Base-by-base conservation (phyloP, 2,797 vertebrate genomes). In the Ptychobarbus kaznakovi region DNA sequence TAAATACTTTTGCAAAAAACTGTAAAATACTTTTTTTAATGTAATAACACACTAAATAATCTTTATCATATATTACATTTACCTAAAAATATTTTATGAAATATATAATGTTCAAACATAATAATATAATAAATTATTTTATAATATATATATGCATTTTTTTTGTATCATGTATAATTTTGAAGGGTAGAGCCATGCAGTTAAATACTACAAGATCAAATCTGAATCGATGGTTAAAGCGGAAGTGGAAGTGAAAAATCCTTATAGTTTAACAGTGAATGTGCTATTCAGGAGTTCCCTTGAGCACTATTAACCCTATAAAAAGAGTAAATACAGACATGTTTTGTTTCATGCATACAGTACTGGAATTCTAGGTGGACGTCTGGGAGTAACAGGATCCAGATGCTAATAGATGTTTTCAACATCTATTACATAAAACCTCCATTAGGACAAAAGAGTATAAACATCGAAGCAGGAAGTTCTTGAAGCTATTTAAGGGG, bases 381-480 rank as follows among this genome's bases (percentile, higher is more conserved):
- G 4, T 78, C 58, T 40, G 13, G 32, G 32, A 66, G 73, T 40
- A 68, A 82, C 46, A 16, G 25, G 51, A 83, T 77, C 22, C 82
- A 77, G 63, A 83, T 66, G 73, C 61, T 76, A 68, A 77, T 16
- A 61, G 68, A 28, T 61, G 53, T 72, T 82, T 83, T 44, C n/a
- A 5, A 69, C 65, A 68, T 63, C 18, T 65, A 66, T 66, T 35
- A 66, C 53, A 66, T 35, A 66, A 49, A 13, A 73, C 2, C 70
- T 32, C n/a, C 74, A 53, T 58, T 69, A 83, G 73, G 35, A 66
- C 40, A 68, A 40, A 51, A 68, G 63, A 28, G 46, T 53, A 69
- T 22, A 28, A 65, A 66, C 49, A 69, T 42, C 0, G 25, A 28
- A 78, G 11, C 86, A 83, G 66, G 75, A 86, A 73, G 53, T 56